phyloP scores from a whole-genome alignment of 2,113 vertebrate species.

The Elephantulus edwardii region DNA sequence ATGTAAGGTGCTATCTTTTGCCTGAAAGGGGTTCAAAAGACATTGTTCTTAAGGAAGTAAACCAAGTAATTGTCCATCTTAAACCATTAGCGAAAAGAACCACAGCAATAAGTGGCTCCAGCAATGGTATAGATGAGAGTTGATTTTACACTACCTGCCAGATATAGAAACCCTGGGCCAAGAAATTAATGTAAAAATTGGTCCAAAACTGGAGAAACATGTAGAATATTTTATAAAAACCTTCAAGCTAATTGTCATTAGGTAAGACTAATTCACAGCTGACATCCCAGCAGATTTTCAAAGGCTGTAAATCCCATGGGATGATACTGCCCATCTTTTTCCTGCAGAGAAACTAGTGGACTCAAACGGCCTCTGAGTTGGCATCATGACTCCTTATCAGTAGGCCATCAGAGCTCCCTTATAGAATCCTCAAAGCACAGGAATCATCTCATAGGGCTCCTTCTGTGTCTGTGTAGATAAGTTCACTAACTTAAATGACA shows the following conservation, averaged over 20 bases:
- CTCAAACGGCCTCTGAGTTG: no score
- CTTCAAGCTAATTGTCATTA: no score
- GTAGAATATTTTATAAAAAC: no score
- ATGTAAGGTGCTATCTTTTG: not conserved
- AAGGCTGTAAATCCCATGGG: no score
- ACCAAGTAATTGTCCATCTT: not conserved
- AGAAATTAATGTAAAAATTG: not conserved
- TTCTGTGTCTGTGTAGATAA: not conserved
- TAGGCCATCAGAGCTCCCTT: no score
- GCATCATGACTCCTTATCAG: no score
- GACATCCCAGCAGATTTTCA: no score
- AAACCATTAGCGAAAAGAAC: not conserved
- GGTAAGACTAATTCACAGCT: no score
- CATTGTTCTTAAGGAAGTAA: no score
- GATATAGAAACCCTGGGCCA: not conserved
- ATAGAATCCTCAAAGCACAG: not conserved
- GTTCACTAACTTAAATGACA: not conserved
- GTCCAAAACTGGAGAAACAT: not conserved
- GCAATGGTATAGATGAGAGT: not conserved
- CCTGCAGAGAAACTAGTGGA: no score
- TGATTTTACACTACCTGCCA: not conserved
- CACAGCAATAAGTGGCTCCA: no score
- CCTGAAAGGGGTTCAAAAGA: not conserved
- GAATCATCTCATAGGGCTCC: not conserved
- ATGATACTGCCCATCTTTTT: no score